Evolutionary conservation across 2,888 invertebrate genomes (phyloP).

Genomic region (Chrysina gloriosa): DNA sequence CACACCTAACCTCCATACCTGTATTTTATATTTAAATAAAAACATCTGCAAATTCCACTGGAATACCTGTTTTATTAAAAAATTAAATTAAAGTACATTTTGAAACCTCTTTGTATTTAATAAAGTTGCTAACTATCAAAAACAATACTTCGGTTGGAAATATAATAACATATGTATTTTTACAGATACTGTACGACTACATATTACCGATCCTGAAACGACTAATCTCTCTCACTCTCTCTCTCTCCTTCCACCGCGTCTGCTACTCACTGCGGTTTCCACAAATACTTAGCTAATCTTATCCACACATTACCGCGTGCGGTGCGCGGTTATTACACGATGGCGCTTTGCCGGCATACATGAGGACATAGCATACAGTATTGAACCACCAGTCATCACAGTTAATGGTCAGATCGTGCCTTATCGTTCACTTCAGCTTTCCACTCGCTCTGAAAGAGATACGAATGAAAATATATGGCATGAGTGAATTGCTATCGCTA

Average conservation of each 20-base stretch:
- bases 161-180: no score
- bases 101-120: no score
- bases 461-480: conserved; percentile 57
- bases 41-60: no score
- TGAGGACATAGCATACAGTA: conserved; percentile 50
- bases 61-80: no score
- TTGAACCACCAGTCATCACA: conserved; percentile 58
- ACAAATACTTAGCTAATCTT: conserved; percentile 48
- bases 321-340: conserved; percentile 51
- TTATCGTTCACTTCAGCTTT: conserved; percentile 59
- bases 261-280: conserved; percentile 13
- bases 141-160: no score
- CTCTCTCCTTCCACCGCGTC: neutral
- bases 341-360: conserved; percentile 46
- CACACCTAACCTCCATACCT: no score
- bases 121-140: no score
- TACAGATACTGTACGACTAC: no score
- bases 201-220: neutral
- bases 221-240: conserved; percentile 11
- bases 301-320: conserved; percentile 51
- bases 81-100: no score
- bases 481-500: conserved; percentile 52
- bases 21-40: no score
- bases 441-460: conserved; percentile 59
- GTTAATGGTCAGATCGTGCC: conserved; percentile 61